Evolutionary conservation across 1,140 invertebrate species (phyloP), one percentile per base, ranked within the genome.

Genomic region (Pissodes strobi): DNA sequence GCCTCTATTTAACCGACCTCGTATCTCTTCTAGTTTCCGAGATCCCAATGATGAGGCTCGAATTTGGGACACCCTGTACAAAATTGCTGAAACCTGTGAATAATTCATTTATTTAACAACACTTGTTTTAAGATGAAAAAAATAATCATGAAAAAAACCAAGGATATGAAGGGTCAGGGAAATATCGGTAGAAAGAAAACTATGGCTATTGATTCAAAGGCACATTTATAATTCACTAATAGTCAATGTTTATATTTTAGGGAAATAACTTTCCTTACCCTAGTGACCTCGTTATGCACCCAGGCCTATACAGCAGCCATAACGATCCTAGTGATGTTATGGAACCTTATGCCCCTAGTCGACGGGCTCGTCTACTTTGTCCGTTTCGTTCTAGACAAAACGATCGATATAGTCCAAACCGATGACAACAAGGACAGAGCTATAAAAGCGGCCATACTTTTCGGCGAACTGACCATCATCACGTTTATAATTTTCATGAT

Each of bases 291-390:
- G 8, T 48, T 75, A 4, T 69, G 66, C n/a, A 72, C 71, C n/a
- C 66, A 72, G 17, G 64, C 73, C 2, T 75, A 71, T 22, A 69
- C 49, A 2, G 73, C 73, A 0, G 57, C 53, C 17, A 59, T 71
- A 15, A 68, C 67, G 2, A 72, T 75, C 51, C 15, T 74, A 17
- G 67, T 68, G 12, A 74, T 74, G 72, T 46, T 74, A n/a, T 71
- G 63, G 51, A 73, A 73, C 43, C 52, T 74, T 30, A 53, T 69
- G 18, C 70, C 72, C 2, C 39, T 74, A 12, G 39, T 73, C 0
- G 70, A 74, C 17, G 70, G 70, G 13, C 66, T 73, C 22, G 53
- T 72, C 5, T 73, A 68, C 53, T 64, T 74, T n/a, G 30, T 69
- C 2, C 43, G 73, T 19, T 74, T 74, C 57, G 18, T 70, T 1